Base-by-base conservation (phyloP, 2,797 vertebrate genomes). In the Ceyx erithaca region DNA sequence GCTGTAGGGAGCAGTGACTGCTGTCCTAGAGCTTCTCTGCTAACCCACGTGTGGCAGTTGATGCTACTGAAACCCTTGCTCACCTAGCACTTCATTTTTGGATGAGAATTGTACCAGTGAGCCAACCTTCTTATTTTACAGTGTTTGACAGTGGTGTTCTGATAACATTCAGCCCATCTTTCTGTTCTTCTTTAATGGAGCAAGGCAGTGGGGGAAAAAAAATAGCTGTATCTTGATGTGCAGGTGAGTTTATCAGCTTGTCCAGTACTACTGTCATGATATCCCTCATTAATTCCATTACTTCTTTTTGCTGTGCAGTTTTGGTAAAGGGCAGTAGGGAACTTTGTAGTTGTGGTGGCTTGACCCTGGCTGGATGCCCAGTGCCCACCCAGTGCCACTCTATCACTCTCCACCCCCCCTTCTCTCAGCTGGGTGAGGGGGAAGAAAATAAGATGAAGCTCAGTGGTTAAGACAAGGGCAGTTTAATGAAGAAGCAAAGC, bases 31-130 rank as follows among this genome's bases (percentile, higher is more conserved):
- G 2, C 46, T 84, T 80, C 76, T 87, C 92, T 80, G 87, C 94
- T 86, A 95, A 31, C 70, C 93, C 89, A 90, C 87, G 82, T 93
- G 72, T 70, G 93, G 67, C 87, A 87, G 54, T 35, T 89, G 85
- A 80, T 78, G 77, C 68, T 71, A 40, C 48, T 84, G 67, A 81
- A 91, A 67, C 54, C 69, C 66, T 89, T 0, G 0, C 83, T 84
- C 78, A 51, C 37, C 43, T 78, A 71, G 66, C 75, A 49, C 69
- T 75, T 86, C 46, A 18, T 45, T 87, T 91, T 58, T 52, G 7
- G 20, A 45, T 68, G 58, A 10, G 3, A 76, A 68, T 25, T 72
- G 26, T 37, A 37, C n/a, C 54, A 64, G 41, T 30, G 30, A 83
- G 43, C 35, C 66, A 64, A 48, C 58, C 20, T 26, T 33, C 70